Base-by-base conservation (phyloP, 2,888 invertebrate genomes). In the Andrena flavipes region DNA sequence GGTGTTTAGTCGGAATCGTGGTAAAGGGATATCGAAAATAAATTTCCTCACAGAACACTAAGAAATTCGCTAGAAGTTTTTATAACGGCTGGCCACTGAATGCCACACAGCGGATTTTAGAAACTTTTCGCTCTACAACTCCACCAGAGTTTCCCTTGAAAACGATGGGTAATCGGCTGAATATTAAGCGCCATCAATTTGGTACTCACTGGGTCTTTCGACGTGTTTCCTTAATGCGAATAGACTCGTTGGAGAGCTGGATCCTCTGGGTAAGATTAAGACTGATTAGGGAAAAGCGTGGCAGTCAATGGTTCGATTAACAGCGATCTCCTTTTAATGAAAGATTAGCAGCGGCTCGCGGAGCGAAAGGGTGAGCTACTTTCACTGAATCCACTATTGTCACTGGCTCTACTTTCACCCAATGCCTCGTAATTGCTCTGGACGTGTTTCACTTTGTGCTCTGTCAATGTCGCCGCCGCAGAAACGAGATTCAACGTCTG, bases 311-410 rank as follows among this genome's bases (percentile, higher is more conserved):
- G 33, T 33, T 54, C 54, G 33, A 68, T 54, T 33, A 30, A 35
- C 29, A 33, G 33, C 20, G 54, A 54, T 68, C 23, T 33, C 54
- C 54, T 68, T 68, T 54, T 33, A 68, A 68, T 20, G 67, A 35
- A 5, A 33, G 67, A 68, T 54, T 30, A 20, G 51, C 10, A 23
- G 56, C 20, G 56, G 23, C 23, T 23, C 26, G 10, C 10, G 23
- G 23, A 68, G 51, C 67, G 67, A 68, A 68, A 68, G 54, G 67
- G 51, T 33, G 33, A n/a, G 30, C 67, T 68, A 29, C 60, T 62
- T 68, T 68, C 67, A 68, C 54, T 54, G 67, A 13, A 54, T 49
- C 20, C 67, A 2, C 33, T 54, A 54, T 68, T 68, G 67, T 54
- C 54, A 33, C 20, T 54, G 33, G 49, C 48, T 65, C 49, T 33